Conservation (phyloP, 2,888 invertebrate species). For the Yponomeuta plumbellus region DNA sequence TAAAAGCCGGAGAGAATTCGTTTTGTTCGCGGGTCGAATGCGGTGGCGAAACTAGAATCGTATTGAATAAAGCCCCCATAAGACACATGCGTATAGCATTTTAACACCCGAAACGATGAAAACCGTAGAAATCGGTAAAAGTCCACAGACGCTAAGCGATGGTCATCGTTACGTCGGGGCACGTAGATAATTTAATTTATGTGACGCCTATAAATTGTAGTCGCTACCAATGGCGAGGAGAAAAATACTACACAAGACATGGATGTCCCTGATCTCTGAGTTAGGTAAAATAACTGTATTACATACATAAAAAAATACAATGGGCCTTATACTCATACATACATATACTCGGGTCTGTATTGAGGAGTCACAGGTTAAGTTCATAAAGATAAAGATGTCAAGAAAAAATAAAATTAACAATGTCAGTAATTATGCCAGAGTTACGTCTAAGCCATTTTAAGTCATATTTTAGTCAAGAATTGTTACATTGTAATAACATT, state of each 20-base stretch:
- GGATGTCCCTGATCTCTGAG: too few species aligned
- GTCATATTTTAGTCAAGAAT: too few species aligned
- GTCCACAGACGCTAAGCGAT: conserved; percentile 11
- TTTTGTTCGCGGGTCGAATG: conserved; percentile 62
- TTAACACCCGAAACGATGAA: conserved; percentile 25
- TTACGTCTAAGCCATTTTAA: too few species aligned
- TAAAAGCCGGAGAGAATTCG: conserved; percentile 70
- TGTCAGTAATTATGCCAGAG: too few species aligned
- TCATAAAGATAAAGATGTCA: too few species aligned
- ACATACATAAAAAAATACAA: too few species aligned
- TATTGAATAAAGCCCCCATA: conserved; percentile 44
- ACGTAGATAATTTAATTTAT: conserved; percentile 49
- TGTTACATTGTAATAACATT: too few species aligned
- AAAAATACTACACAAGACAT: background rate
- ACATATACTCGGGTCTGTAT: too few species aligned
- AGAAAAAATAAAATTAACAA: too few species aligned
- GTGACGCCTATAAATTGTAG: conserved; percentile 17
- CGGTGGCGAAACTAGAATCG: conserved; percentile 72
- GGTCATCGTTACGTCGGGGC: background rate
- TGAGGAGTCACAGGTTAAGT: too few species aligned
- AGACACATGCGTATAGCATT: conserved; percentile 6
- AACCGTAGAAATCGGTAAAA: conserved; percentile 34
- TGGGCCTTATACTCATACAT: too few species aligned
- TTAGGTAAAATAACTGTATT: too few species aligned
- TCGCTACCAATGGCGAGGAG: background rate